Evolutionary conservation across 2,888 invertebrate genomes (phyloP).

Genomic region (Loripinus fragilis): DNA sequence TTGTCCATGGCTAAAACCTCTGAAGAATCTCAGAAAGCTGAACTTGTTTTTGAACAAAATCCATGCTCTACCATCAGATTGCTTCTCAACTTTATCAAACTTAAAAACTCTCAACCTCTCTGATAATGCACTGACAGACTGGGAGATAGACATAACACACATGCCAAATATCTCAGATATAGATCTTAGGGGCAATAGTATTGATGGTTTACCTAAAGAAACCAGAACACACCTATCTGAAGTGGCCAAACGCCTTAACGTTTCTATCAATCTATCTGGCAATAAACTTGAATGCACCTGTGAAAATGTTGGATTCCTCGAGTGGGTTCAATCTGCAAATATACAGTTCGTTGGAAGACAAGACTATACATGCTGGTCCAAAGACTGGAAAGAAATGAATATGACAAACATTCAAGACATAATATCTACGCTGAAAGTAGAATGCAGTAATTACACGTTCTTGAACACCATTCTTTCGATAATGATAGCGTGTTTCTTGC

Average conservation of each 20-base stretch:
- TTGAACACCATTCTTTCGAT: slow-evolving; percentile 24
- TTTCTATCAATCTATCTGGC: slow-evolving; percentile 25
- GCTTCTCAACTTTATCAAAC: background rate
- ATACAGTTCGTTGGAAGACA: slow-evolving; percentile 16
- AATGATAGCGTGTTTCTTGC: slow-evolving; percentile 29
- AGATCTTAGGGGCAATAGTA: slow-evolving; percentile 28
- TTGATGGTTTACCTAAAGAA: slow-evolving; percentile 21
- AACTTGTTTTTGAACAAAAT: background rate
- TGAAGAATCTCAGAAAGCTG: slow-evolving; percentile 12
- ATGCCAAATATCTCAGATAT: slow-evolving; percentile 29
- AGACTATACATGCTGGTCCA: slow-evolving; percentile 19
- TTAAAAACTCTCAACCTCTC: slow-evolving; percentile 37
- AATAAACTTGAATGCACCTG: slow-evolving; percentile 34
- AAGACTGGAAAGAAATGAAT: background rate
- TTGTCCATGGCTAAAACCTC: slow-evolving; percentile 22
- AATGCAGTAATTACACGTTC: slow-evolving; percentile 18
- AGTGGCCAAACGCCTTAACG: background rate
- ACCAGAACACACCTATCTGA: slow-evolving; percentile 20
- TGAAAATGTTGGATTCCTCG: slow-evolving; percentile 25
- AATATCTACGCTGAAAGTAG: slow-evolving; percentile 10
- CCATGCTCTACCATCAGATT: background rate
- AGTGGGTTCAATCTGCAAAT: slow-evolving; percentile 27
- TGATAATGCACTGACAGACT: slow-evolving; percentile 32
- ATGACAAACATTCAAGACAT: slow-evolving; percentile 1
- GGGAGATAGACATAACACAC: background rate